A percentile compares a stretch with the other conserved stretches of the same genome.
Evolutionary conservation across 2,888 invertebrate genomes (phyloP).

Genomic region (Limnephilus auricula): DNA sequence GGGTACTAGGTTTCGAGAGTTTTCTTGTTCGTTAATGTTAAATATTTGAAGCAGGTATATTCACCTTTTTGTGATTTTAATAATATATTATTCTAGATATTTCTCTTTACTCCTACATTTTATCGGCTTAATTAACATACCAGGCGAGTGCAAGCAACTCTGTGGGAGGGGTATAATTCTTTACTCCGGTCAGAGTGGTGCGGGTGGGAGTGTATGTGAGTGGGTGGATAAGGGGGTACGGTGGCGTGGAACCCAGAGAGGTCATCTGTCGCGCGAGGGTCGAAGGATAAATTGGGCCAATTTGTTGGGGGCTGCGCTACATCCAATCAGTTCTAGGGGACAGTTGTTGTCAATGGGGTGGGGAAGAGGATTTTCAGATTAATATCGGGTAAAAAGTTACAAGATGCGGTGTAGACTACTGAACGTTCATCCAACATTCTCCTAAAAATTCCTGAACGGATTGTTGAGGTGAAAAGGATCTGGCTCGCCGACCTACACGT

Average conservation of each 20-base stretch:
- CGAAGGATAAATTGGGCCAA: slow-evolving; percentile 15
- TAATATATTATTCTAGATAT: no score
- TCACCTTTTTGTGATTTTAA: no score
- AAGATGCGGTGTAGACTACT: no score
- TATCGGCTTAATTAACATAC: background rate
- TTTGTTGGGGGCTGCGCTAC: background rate
- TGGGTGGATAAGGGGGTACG: background rate
- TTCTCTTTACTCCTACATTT: background rate
- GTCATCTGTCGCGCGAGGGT: slow-evolving; percentile 9
- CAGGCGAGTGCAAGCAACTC: background rate
- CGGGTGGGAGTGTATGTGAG: background rate
- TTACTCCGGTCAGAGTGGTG: background rate
- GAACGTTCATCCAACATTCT: no score
- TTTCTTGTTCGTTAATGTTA: no score
- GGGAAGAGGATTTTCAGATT: background rate
- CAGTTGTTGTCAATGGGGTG: background rate
- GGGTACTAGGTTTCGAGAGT: no score
- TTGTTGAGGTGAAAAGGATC: no score
- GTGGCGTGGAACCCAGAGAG: background rate
- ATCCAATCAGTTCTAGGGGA: slow-evolving; percentile 13
- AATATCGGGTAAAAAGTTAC: background rate
- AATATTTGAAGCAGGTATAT: no score
- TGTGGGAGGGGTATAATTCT: background rate
- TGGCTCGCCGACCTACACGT: no score
- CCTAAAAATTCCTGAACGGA: no score